Base-by-base conservation (phyloP, 2,113 vertebrate genomes). In the Labeo catla region DNA sequence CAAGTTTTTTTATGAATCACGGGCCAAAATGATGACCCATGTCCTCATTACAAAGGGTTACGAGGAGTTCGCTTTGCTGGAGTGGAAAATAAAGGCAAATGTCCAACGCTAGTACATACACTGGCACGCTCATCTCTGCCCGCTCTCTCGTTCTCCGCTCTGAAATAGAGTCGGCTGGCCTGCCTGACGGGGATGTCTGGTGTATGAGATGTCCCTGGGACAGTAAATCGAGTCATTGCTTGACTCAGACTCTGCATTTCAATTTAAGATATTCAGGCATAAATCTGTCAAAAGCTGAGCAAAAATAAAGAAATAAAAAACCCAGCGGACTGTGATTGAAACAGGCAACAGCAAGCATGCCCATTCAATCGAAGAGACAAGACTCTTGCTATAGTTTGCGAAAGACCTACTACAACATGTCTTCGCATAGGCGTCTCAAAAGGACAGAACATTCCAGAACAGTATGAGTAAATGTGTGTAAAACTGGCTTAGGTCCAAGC, bases 241-340 rank as follows among this genome's bases (percentile, higher is more conserved):
- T 84, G 70, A 79, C 84, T 89, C 85, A 81, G 52, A 80, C 74
- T 82, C 21, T 43, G 84, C 81, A 83, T 89, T 89, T 88, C 73
- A 84, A 85, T 89, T 87, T 61, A 72, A 86, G 21, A 84, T 83
- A 85, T 84, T 87, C 73, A 86, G 54, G 66, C 77, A 86, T 91
- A 87, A 85, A 87, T 88, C 79, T 88, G 74, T 78, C 28, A 16
- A 45, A 63, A 47, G 49, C 54, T 57, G 49, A n/a, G 16, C 39
- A 65, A 47, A 83, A 79, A 81, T 43, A 86, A 84, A 79, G 52
- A 89, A 86, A 84, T 63, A 77, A 83, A 70, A 68, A 87, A 19
- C 16, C 47, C 4, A 39, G 68, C 49, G 70, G 19, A 77, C 74
- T 61, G 52, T 57, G 77, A 82, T 54, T 88, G 85, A 86, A 80